A percentile compares a stretch with the other conserved stretches of the same genome.
phyloP scores from a whole-genome alignment of 2,888 invertebrate genomes.

The Diaprepes abbreviatus region DNA sequence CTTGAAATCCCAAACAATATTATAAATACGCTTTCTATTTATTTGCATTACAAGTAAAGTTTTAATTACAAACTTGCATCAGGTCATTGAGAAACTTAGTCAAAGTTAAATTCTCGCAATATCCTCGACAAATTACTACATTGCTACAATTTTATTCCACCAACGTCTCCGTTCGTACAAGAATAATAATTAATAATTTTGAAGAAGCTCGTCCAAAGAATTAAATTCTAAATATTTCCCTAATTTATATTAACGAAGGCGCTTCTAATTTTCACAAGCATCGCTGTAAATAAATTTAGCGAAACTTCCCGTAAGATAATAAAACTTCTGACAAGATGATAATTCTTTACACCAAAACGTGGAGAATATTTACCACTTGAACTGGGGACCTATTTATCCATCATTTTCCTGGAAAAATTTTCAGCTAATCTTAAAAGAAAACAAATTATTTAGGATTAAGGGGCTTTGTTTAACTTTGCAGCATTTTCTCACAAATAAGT shows the following conservation, averaged over 20 bases:
- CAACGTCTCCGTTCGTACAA: constrained; percentile 11
- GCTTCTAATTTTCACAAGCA: constrained; percentile 33
- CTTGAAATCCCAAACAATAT: too few relatives aligned
- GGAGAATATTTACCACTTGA: constrained; percentile 30
- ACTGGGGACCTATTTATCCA: constrained; percentile 5
- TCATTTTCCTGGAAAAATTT: neutral
- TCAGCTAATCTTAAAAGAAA: neutral
- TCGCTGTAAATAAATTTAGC: constrained; percentile 38
- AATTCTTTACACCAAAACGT: constrained; percentile 22
- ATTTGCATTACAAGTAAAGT: too few relatives aligned
- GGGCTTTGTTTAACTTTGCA: too few relatives aligned
- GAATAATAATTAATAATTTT: constrained; percentile 33
- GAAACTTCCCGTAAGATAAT: constrained; percentile 37
- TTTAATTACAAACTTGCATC: too few relatives aligned
- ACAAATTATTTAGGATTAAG: too few relatives aligned
- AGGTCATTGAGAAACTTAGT: neutral
- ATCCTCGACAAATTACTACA: neutral
- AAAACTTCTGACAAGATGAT: constrained; percentile 32
- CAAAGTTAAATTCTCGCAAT: neutral
- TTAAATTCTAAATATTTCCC: constrained; percentile 43
- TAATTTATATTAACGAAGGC: constrained; percentile 41
- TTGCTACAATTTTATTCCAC: constrained; percentile 19
- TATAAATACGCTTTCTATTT: too few relatives aligned
- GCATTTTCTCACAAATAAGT: too few relatives aligned
- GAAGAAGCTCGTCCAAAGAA: constrained; percentile 27